A percentile compares a stretch with the other conserved stretches of the same genome.
phyloP scores from a whole-genome alignment of 2,888 invertebrate species.

The Bimastos eiseni region DNA sequence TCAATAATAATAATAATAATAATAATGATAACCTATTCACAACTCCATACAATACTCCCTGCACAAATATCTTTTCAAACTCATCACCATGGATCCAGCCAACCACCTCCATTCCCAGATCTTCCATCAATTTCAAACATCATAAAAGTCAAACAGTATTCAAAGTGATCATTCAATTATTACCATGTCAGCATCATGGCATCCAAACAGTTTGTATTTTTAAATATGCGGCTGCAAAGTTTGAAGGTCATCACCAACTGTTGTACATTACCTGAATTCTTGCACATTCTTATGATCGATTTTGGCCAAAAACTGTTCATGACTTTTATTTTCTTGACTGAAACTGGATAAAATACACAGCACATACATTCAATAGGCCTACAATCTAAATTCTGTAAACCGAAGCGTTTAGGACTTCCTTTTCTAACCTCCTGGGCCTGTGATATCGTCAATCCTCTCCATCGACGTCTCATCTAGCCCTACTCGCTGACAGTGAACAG shows the following conservation, averaged over 20 bases:
- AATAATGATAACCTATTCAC: no score
- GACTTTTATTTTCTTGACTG: conserved; percentile 6
- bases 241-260: background rate
- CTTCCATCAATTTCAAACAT: background rate
- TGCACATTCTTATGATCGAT: background rate
- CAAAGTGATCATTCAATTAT: background rate
- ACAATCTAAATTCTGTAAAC: no score
- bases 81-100: no score
- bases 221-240: background rate
- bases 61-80: no score
- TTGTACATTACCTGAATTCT: background rate
- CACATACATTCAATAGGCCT: no score
- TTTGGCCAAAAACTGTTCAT: background rate
- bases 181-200: background rate
- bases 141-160: background rate
- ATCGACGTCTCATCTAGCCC: no score
- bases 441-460: no score
- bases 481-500: no score
- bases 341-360: background rate
- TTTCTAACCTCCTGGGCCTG: no score
- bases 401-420: no score
- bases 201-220: background rate
- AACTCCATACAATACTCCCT: no score
- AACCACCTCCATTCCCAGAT: background rate
- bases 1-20: no score